Percentiles rank a stretch among this genome's conserved stretches.
Evolutionary conservation across 2,113 vertebrate genomes (phyloP).

Genomic region (Dromiciops gliroides): DNA sequence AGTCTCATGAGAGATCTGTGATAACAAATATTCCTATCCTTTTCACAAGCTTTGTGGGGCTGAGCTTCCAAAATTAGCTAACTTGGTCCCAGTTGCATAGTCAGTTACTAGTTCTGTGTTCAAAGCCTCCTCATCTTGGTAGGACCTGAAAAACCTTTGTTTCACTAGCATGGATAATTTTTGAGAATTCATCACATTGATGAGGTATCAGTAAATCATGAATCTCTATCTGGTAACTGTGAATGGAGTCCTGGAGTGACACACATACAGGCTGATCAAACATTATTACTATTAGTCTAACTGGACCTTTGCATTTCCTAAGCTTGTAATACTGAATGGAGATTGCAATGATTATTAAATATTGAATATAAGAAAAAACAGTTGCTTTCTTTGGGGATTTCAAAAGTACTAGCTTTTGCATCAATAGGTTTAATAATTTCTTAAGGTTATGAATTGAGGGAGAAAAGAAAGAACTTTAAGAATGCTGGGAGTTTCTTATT

Average conservation of each 20-base stretch:
- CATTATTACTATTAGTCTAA: neutral
- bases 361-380: neutral
- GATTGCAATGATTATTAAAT: neutral
- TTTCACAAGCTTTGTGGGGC: neutral
- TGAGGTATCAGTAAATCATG: neutral
- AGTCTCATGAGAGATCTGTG: neutral
- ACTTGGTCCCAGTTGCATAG: neutral
- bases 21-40: neutral
- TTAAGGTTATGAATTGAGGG: neutral
- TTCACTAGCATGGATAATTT: neutral
- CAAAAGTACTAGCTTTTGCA: neutral
- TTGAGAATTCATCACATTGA: neutral
- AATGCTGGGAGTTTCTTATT: neutral
- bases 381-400: neutral
- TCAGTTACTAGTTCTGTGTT: neutral
- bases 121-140: neutral
- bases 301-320: neutral
- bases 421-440: neutral
- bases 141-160: neutral
- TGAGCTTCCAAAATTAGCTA: neutral
- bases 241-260: neutral
- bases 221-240: neutral
- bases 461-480: slow-evolving; percentile 24
- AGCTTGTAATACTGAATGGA: neutral
- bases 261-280: neutral